Base-by-base conservation (phyloP, 2,888 invertebrate genomes). In the Cephus runcator region DNA sequence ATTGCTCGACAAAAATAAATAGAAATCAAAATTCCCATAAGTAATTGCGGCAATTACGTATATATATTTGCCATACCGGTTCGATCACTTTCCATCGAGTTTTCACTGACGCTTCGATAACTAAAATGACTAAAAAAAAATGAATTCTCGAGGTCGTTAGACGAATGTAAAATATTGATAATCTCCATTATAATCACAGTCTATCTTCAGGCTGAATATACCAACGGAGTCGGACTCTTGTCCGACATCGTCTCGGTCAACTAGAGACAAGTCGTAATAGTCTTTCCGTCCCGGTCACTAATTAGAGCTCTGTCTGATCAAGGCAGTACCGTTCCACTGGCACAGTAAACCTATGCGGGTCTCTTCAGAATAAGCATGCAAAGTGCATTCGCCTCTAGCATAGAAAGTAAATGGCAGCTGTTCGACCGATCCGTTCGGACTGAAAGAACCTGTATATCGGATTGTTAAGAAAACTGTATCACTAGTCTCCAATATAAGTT, bases 321-420 rank as follows among this genome's bases (percentile, higher is more conserved):
- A 56, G 69, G 75, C 34, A 23, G 75, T 40, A 69, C 69, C 77
- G 81, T 75, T 69, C 79, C 75, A 83, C 80, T 83, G 81, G 81
- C 79, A 81, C 79, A 75, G 80, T 83, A 81, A 81, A 78, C 81
- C 76, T 34, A 30, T n/a, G 33, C 68, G 12, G 31, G 33, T 15
- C 9, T 56, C 23, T 56, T 56, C 23, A 2, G 23, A 23, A 23
- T 56, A 56, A 56, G 56, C 56, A 56, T 56, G 6, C 56, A 1
- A 56, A 56, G 56, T 56, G 56, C 56, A 56, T 6, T 23, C 9
- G 56, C 56, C 56, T 56, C 56, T 9, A 23, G 23, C 56, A 56
- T 23, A 56, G 56, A 23, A 56, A 56, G 9, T 56, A 9, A 23
- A 4, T 23, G 23, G 15, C 6, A 15, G 2, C 15, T 23, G 6